phyloP scores from a whole-genome alignment of 2,797 vertebrate species.

The Ctenochaetus hawaiiensis region DNA sequence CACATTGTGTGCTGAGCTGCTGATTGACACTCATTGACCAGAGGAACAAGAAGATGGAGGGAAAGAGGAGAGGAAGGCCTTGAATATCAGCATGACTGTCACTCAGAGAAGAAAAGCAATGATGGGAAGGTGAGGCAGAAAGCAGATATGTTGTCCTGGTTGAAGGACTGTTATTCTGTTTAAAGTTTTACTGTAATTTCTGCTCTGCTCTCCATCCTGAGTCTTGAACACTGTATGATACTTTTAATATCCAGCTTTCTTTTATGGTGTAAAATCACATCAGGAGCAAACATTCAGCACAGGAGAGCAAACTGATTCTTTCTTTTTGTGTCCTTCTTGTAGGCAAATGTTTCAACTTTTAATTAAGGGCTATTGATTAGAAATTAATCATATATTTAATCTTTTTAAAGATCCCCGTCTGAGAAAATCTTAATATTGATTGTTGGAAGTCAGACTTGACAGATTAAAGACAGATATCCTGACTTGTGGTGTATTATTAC shows the following conservation, averaged over 20 bases:
- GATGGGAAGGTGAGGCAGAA: slow-evolving; percentile 36
- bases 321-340: neutral
- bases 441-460: neutral
- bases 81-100: slow-evolving; percentile 66
- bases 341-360: slow-evolving; percentile 18
- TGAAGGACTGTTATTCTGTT: slow-evolving; percentile 13
- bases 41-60: slow-evolving; percentile 68
- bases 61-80: slow-evolving; percentile 64
- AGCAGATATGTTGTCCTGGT: neutral
- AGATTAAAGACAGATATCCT: neutral
- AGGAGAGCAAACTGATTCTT: slow-evolving; percentile 4
- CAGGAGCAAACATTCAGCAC: slow-evolving; percentile 22
- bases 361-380: slow-evolving; percentile 47
- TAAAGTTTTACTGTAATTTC: slow-evolving; percentile 10
- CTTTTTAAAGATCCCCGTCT: too few relatives aligned
- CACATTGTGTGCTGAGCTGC: slow-evolving; percentile 76
- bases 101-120: slow-evolving; percentile 53
- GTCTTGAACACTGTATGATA: slow-evolving; percentile 4
- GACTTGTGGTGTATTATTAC: neutral
- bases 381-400: slow-evolving; percentile 17
- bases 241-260: slow-evolving; percentile 6
- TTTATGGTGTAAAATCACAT: slow-evolving; percentile 16
- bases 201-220: neutral
- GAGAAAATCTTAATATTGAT: slow-evolving; percentile 3
- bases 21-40: slow-evolving; percentile 91